Conservation (phyloP, 37 sponge, comb jelly and placozoan species). For the Corticium candelabrum region DNA sequence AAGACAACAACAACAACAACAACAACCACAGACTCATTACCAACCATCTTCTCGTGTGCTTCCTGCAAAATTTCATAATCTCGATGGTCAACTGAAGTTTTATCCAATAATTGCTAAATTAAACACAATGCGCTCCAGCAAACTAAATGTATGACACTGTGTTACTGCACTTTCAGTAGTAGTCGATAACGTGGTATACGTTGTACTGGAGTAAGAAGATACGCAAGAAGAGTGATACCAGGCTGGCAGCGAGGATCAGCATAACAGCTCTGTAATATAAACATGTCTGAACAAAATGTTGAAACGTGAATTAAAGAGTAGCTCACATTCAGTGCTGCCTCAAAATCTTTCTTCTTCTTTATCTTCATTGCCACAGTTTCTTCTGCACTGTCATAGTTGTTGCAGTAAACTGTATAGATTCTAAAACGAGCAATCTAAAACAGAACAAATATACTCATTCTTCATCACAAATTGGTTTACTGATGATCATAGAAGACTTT, state of each 20-base stretch:
- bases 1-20: too few relatives aligned
- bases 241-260: conserved; percentile 24
- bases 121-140: neutral
- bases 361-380: conserved; percentile 16
- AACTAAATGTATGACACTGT: neutral
- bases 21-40: too few relatives aligned
- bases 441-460: neutral
- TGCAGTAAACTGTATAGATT: conserved; percentile 88
- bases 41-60: conserved; percentile 51
- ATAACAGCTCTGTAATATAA: conserved; percentile 21
- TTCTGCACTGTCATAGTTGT: conserved; percentile 79
- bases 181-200: conserved; percentile 81
- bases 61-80: conserved; percentile 47
- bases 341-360: conserved; percentile 78
- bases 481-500: too few relatives aligned
- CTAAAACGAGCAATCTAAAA: conserved; percentile 14
- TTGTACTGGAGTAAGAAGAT: conserved; percentile 87
- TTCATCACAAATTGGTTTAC: too few relatives aligned
- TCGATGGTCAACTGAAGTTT: conserved; percentile 46
- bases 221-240: conserved; percentile 60
- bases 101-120: neutral
- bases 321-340: conserved; percentile 35
- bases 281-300: neutral
- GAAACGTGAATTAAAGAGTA: neutral
- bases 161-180: conserved; percentile 39